A percentile compares a stretch with the other conserved stretches of the same genome.
Conservation (phyloP, 2,888 invertebrate genomes). For the Suillia variegata region DNA sequence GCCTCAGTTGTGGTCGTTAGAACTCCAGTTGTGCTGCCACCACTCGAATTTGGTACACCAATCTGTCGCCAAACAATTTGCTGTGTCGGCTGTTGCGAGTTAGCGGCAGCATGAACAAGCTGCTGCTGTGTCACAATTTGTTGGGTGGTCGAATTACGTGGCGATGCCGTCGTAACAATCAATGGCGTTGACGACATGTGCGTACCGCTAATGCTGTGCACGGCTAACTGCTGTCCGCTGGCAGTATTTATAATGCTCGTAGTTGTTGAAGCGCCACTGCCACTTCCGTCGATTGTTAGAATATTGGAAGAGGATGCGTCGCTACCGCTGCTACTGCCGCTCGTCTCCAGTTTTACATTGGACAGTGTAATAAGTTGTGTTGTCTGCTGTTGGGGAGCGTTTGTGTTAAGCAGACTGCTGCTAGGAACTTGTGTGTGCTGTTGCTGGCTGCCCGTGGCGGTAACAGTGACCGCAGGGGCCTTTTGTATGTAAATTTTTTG, state of each 20-base stretch:
- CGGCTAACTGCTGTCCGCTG: constrained; percentile 54
- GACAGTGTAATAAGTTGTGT: constrained; percentile 54
- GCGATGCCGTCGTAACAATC: constrained; percentile 49
- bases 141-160: constrained; percentile 44
- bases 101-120: constrained; percentile 35
- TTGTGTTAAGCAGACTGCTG: constrained; percentile 46
- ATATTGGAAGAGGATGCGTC: constrained; percentile 1
- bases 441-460: constrained; percentile 16
- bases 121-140: constrained; percentile 43
- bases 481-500: constrained; percentile 53
- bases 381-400: too few relatives aligned
- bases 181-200: constrained; percentile 41
- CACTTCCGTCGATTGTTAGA: constrained; percentile 27
- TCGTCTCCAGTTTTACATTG: constrained; percentile 54
- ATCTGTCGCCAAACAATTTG: constrained; percentile 58
- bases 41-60: constrained; percentile 43
- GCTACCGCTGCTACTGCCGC: constrained; percentile 32
- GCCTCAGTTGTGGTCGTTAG: constrained; percentile 43
- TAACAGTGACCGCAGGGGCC: constrained; percentile 44
- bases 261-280: constrained; percentile 2
- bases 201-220: constrained; percentile 46
- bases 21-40: constrained; percentile 43
- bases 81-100: constrained; percentile 40
- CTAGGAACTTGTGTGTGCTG: constrained; percentile 41
- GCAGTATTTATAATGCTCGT: constrained; percentile 49